Base-by-base conservation (phyloP, 2,797 vertebrate species). In the Triplophysa bombifrons region DNA sequence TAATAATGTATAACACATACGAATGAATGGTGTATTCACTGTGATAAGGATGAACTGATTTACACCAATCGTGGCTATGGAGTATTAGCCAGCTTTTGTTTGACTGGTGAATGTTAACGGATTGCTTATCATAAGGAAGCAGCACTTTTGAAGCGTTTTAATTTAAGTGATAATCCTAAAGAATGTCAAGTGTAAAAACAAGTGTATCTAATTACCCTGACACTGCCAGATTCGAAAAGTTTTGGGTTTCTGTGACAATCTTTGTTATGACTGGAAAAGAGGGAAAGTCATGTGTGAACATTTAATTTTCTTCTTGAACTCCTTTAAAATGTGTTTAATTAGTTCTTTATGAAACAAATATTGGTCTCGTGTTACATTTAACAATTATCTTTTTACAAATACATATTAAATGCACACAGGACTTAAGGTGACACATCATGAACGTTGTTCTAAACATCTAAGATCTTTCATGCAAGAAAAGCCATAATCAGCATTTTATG, bases 221-320 rank as follows among this genome's bases (percentile, higher is more conserved):
- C 83, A 55, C 61, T 34, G 82, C 82, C 69, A 88, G 78, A 30
- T 78, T 77, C 53, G 38, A 25, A 82, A 16, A 86, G 92, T 86
- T 71, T 87, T 88, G 86, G 84, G 88, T 90, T 90, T 88, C 92
- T 81, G 74, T 89, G 86, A 87, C 87, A 78, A 80, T 78, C 83
- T 61, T 81, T 92, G 92, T 92, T 92, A 85, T 92, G 92, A 92
- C 92, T 91, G 80, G 76, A 34, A 51, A 88, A 91, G 91, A 89
- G 89, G 91, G 82, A 81, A 55, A 78, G 50, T 69, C 65, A 58
- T 22, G 19, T 30, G 27, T 73, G 25, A 44, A 34, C n/a, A 50
- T 3, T 14, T 60, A n/a, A 67, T 22, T 27, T 16, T 19, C 4
- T 17, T 44, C 25, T 60, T 44, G 13, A 72, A 58, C 22, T 22